A percentile compares a stretch with the other conserved stretches of the same genome.
phyloP scores from a whole-genome alignment of 2,888 invertebrate species.

The Miltochrista miniata region DNA sequence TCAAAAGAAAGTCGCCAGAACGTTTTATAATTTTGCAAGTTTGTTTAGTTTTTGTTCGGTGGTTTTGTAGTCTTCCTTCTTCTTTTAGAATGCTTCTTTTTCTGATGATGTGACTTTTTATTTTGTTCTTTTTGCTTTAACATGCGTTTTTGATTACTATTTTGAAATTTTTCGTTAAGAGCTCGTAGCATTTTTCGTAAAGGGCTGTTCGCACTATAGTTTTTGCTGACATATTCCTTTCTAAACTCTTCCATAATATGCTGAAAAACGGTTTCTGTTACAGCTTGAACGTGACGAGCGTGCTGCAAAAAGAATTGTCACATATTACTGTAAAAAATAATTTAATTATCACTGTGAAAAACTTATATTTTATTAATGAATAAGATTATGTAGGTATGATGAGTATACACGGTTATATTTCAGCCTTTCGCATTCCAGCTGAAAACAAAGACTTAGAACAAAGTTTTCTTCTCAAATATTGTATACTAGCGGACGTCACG shows the following conservation, averaged over 20 bases:
- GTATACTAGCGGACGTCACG: no score
- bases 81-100: no score
- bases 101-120: neutral
- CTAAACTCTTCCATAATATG: conserved; percentile 46
- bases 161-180: conserved; percentile 27
- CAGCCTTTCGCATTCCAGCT: no score
- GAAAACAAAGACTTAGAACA: no score
- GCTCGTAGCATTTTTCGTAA: conserved; percentile 15
- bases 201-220: conserved; percentile 19
- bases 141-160: conserved; percentile 10
- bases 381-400: no score
- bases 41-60: neutral
- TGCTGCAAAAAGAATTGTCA: conserved; percentile 38
- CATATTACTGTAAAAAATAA: neutral
- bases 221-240: conserved; percentile 23
- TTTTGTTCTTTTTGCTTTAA: neutral
- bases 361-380: no score
- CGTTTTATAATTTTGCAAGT: neutral
- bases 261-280: conserved; percentile 47
- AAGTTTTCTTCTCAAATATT: no score
- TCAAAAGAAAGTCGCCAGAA: no score
- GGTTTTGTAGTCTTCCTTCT: neutral
- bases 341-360: neutral
- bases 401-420: no score
- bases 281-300: conserved; percentile 45